Evolutionary conservation across 2,797 vertebrate species (phyloP).

Genomic region (Argentina silus): DNA sequence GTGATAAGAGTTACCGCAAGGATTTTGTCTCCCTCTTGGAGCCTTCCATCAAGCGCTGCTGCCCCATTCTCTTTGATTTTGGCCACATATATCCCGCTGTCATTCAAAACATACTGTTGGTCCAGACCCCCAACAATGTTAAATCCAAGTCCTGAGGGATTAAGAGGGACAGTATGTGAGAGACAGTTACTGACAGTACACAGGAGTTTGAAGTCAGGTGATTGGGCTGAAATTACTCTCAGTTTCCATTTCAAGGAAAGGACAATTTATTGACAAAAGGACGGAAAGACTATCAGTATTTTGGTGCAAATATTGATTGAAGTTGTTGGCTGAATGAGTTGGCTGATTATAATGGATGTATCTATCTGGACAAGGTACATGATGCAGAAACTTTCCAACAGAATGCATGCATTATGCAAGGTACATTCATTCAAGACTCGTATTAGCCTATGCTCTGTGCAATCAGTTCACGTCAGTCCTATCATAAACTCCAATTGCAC

Average conservation of each 20-base stretch:
- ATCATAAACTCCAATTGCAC: background rate
- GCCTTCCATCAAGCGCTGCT: slow-evolving; percentile 88
- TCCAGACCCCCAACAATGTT: slow-evolving; percentile 96
- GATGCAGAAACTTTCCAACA: background rate
- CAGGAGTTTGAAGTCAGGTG: too few species aligned
- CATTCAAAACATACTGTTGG: slow-evolving; percentile 86
- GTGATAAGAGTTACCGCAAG: slow-evolving; percentile 78
- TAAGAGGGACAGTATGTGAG: slow-evolving; percentile 34
- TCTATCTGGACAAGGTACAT: slow-evolving; percentile 62
- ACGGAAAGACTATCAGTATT: too few species aligned
- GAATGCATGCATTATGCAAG: background rate
- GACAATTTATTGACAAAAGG: too few species aligned
- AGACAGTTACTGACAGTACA: background rate
- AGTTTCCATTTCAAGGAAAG: too few species aligned
- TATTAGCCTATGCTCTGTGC: background rate
- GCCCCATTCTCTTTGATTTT: slow-evolving; percentile 94
- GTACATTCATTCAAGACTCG: too few species aligned
- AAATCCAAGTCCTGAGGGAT: slow-evolving; percentile 90
- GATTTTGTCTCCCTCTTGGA: slow-evolving; percentile 95
- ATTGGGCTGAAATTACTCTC: too few species aligned
- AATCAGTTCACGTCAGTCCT: background rate
- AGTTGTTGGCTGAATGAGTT: too few species aligned
- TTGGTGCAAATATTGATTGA: too few species aligned
- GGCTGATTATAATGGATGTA: slow-evolving; percentile 13
- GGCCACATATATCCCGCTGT: slow-evolving; percentile 92